These are phyloP conservation scores for Protonemura montana DNA, from an alignment of 2,888 invertebrate species.

Conservation along the genomic window DNA sequence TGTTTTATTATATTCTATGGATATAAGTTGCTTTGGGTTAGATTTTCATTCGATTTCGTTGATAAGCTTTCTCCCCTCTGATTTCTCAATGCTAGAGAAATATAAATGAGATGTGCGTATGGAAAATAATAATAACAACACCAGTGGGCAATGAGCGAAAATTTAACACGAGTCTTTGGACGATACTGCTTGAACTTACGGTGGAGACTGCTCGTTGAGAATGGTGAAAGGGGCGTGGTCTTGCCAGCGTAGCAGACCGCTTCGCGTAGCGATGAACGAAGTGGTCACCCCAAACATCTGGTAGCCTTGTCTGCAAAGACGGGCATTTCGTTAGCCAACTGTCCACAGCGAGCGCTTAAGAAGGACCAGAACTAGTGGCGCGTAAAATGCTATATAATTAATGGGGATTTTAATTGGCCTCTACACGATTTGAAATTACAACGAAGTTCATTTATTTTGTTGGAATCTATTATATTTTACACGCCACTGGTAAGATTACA, in stretches of 20 bases:
- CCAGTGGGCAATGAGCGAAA: too few species aligned
- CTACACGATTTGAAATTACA: background rate
- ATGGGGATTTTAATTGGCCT: background rate
- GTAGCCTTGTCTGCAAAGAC: conserved; percentile 75
- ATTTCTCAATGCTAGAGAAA: too few species aligned
- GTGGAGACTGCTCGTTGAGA: conserved; percentile 51
- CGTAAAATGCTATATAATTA: background rate
- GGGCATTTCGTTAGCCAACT: background rate
- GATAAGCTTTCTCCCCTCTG: too few species aligned
- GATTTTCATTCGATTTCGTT: too few species aligned
- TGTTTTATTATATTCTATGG: too few species aligned
- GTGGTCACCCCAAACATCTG: conserved; percentile 85
- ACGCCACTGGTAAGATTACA: background rate
- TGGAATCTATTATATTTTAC: background rate
- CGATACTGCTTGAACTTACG: conserved; percentile 47
- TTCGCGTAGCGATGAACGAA: conserved; percentile 89
- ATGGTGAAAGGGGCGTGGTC: conserved; percentile 67
- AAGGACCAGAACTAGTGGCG: background rate
- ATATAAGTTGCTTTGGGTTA: too few species aligned
- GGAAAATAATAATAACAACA: too few species aligned
- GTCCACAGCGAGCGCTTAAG: background rate
- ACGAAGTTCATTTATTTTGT: background rate
- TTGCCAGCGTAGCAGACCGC: conserved; percentile 87
- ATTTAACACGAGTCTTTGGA: too few species aligned
- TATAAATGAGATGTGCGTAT: too few species aligned